Base-by-base conservation (phyloP, 2,797 vertebrate species). In the Helicolenus hilgendorfi region DNA sequence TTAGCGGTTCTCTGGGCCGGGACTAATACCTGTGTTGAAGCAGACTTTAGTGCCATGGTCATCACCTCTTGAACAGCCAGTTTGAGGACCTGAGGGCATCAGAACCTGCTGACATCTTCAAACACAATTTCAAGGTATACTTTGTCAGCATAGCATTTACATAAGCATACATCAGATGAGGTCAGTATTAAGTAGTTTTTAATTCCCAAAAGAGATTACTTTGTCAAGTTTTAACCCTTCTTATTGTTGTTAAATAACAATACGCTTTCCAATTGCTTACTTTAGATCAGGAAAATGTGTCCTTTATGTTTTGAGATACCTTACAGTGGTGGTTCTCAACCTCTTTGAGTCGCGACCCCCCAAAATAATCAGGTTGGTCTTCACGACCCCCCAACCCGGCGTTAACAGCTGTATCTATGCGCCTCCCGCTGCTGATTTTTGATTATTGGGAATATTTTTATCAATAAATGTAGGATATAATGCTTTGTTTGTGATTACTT, bases 51-150 rank as follows among this genome's bases (percentile, higher is more conserved):
- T 63, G 63, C 60, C 18, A 15, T 64, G 33, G 18, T 41, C 35
- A 20, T 86, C 45, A 69, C 26, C 70, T 75, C 22, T 58, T 26
- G 3, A 72, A 2, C 55, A 74, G 41, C 20, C 4, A 1, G 31
- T 14, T 26, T 55, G 72, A 56, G 38, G 67, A 83, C 31, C 49
- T 15, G 45, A 49, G 55, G 62, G 69, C 53, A 73, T 70, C 73
- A 33, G 2, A 81, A 87, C 63, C 35, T 79, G 69, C 77, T 88
- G 80, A 89, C 63, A 26, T 31, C 35, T 55, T 80, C 60, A 69
- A 24, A 73, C 63, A 70, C 29, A 68, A 22, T 71, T 80, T 73
- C 15, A 62, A 85, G 22, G 33, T 69, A 65, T 33, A 45, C 68
- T 77, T 68, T 45, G 72, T 76, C 69, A 81, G 59, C 80, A 83